Base-by-base conservation (phyloP, 2,888 invertebrate species). In the Pachycephus smyrnensis region DNA sequence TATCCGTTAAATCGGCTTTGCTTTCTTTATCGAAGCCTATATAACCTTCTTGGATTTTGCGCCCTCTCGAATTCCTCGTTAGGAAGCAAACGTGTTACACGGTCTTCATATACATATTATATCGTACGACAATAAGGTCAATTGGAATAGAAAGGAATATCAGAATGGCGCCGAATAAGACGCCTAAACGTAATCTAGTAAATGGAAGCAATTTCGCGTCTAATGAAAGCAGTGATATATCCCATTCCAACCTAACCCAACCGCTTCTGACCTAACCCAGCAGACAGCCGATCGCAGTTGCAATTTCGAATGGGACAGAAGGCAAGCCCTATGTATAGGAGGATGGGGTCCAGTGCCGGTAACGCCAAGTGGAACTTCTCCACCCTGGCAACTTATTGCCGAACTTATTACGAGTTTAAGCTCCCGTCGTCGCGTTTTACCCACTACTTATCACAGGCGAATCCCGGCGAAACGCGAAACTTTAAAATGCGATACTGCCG, bases 401-500 rank as follows among this genome's bases (percentile, higher is more conserved):
- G 80, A 88, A 88, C 88, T 88, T 88, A 88, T 88, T 88, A 88
- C 86, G 87, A 87, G 87, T 88, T 88, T 86, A 88, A 86, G 82
- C 86, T 40, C 83, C 73, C 33, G 80, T 77, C 77, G 76, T 69
- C 73, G 75, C 69, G 73, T 83, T 79, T 73, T 76, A 73, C 76
- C 81, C 81, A 79, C 87, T 87, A 88, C 87, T 88, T 88, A 88
- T 87, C 87, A 84, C 81, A 79, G 82, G 40, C 6, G 40, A 87
- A 87, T 88, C 87, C 84, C 84, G 82, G 81, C 80, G 69, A n/a
- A 68, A 68, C 23, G 82, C 80, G 68, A 15, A 69, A 69, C 31
- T 69, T 69, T 30, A 69, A 69, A 69, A 69, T 32, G 30, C 69
- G 69, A 69, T 31, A 69, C 69, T 69, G 15, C 32, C 69, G 32